Base-by-base conservation (phyloP, 2,797 vertebrate species). In the Gallinago stenura region DNA sequence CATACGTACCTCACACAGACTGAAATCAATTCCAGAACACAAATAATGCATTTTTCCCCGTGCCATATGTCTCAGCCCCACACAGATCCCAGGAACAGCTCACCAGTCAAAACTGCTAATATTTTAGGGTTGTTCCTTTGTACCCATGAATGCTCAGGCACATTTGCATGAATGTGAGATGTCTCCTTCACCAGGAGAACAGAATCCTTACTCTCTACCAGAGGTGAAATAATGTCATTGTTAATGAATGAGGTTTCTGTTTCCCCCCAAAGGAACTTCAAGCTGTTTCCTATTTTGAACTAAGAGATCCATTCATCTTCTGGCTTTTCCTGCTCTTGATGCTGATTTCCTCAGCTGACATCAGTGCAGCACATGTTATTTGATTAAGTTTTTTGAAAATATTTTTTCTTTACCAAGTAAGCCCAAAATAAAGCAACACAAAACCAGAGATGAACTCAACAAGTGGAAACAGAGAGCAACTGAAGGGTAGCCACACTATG, bases 281-380 rank as follows among this genome's bases (percentile, higher is more conserved):
- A 95, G 97, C 95, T 97, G 97, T 93, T 98, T 98, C 97, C 97
- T 97, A 96, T 97, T 97, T 95, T 95, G 87, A 95, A 80, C 61
- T 50, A 90, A 84, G 39, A 85, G 62, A 85, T 79, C 71, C 92
- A 97, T 97, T 90, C 84, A 89, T 94, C 95, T 97, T 82, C 81
- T 94, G 96, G 18, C 80, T 95, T 95, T 97, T 98, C 97, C 97
- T 97, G 96, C 87, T 82, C 89, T 65, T 89, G 95, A 96, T 2
- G 5, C 58, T 6, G 26, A 88, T 96, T 97, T 97, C 97, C 97
- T 97, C 71, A 73, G 77, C 65, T 97, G 95, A 96, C 94, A 97
- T 95, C 95, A 94, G 91, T 30, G 61, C 39, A 72, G 90, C 75
- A 92, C 83, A 82, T 78, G 89, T 53, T 50, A 93, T n/a, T 69